These are phyloP conservation scores for Pocillopora damicornis DNA, from an alignment of 64 coral and sea anemone species.

Conservation along the genomic window DNA sequence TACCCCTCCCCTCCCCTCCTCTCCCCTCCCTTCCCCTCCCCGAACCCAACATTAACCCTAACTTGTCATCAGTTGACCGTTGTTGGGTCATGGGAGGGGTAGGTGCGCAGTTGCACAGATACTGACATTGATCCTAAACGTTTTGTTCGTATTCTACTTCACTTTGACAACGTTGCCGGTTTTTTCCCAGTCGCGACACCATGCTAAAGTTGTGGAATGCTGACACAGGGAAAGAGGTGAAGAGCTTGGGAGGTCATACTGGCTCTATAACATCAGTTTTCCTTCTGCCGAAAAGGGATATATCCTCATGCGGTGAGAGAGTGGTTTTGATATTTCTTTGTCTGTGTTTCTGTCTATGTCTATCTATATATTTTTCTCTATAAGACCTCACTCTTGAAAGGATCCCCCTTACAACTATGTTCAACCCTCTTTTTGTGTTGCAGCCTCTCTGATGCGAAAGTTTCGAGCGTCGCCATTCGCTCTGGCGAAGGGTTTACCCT, in stretches of 20 bases:
- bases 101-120: too few species aligned
- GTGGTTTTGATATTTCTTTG: background rate
- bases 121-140: too few species aligned
- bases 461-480: too few species aligned
- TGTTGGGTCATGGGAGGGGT: too few species aligned
- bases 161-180: background rate
- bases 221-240: conserved; percentile 76
- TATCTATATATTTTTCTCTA: background rate
- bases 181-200: conserved; percentile 79
- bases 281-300: conserved; percentile 60
- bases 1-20: too few species aligned
- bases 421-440: background rate
- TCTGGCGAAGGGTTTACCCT: too few species aligned
- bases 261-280: conserved; percentile 89
- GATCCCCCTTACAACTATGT: too few species aligned
- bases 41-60: too few species aligned
- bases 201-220: conserved; percentile 96
- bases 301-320: background rate
- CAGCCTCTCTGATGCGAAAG: background rate
- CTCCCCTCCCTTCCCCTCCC: too few species aligned
- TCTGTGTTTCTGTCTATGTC: background rate
- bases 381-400: background rate
- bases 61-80: background rate
- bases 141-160: background rate
- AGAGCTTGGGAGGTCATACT: conserved; percentile 94